Percentiles rank a stretch among this genome's conserved stretches.
phyloP scores from a whole-genome alignment of 2,113 vertebrate genomes.

The Tyrannus savana region DNA sequence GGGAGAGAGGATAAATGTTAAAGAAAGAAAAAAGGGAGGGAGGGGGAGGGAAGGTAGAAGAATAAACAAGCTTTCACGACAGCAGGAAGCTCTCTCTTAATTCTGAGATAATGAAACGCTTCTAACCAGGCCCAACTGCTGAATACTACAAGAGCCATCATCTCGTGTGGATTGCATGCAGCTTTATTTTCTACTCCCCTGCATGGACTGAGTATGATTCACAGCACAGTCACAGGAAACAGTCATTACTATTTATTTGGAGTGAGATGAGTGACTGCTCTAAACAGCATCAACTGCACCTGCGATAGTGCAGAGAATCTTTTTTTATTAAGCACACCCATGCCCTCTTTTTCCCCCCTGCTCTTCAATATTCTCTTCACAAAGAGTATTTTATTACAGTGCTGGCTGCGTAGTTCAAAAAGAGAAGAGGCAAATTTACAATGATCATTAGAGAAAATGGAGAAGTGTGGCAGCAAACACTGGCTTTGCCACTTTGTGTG shows the following conservation, averaged over 20 bases:
- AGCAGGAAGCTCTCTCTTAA: slow-evolving; percentile 71
- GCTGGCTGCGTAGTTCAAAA: neutral
- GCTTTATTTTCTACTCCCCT: slow-evolving; percentile 60
- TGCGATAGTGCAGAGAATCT: neutral
- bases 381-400: slow-evolving; percentile 34
- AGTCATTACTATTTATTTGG: slow-evolving; percentile 68
- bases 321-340: slow-evolving; percentile 35
- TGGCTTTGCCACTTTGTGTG: neutral
- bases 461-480: neutral
- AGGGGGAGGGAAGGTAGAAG: slow-evolving; percentile 9
- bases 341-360: neutral
- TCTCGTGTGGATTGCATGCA: slow-evolving; percentile 45
- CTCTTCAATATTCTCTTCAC: slow-evolving; percentile 52
- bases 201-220: slow-evolving; percentile 58
- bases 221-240: slow-evolving; percentile 58
- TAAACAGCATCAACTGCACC: slow-evolving; percentile 52
- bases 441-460: neutral
- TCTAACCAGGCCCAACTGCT: slow-evolving; percentile 57
- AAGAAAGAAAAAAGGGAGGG: neutral
- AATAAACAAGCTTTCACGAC: slow-evolving; percentile 70
- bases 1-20: neutral
- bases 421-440: slow-evolving; percentile 36
- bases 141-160: slow-evolving; percentile 58
- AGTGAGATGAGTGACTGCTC: slow-evolving; percentile 47
- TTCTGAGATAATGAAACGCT: slow-evolving; percentile 67